phyloP scores from a whole-genome alignment of 2,113 vertebrate species.

The Trogon surrucura region DNA sequence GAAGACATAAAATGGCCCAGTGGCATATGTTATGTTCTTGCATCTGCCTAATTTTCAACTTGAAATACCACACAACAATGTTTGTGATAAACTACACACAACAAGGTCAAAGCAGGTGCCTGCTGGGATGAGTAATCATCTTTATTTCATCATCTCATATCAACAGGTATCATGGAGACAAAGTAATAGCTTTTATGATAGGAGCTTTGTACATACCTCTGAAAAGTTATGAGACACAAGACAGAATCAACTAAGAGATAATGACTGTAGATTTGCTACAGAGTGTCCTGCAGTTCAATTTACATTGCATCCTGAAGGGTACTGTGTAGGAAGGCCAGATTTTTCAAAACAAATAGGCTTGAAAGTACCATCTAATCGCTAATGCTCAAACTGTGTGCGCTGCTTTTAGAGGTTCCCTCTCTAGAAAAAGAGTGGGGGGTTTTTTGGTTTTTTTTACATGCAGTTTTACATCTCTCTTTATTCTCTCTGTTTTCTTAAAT shows the following conservation, averaged over 20 bases:
- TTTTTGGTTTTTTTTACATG: background rate
- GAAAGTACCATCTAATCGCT: constrained; percentile 37
- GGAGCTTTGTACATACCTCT: constrained; percentile 32
- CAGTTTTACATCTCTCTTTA: background rate
- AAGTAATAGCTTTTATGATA: constrained; percentile 58
- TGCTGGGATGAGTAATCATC: constrained; percentile 66
- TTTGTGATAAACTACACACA: constrained; percentile 61
- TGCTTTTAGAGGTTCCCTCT: background rate
- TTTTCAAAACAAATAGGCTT: constrained; percentile 59
- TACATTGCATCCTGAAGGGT: constrained; percentile 65
- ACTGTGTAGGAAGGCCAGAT: constrained; percentile 43
- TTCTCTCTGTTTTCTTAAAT: background rate
- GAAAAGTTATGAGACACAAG: constrained; percentile 62
- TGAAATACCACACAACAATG: constrained; percentile 54
- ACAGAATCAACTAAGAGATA: constrained; percentile 58
- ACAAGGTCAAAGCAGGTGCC: constrained; percentile 60
- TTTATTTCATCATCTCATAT: constrained; percentile 60
- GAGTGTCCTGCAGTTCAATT: constrained; percentile 55
- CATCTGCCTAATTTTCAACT: constrained; percentile 60
- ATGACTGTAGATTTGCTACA: constrained; percentile 52
- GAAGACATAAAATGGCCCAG: constrained; percentile 55
- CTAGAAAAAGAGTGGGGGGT: background rate
- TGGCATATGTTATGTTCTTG: constrained; percentile 56
- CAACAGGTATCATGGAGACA: constrained; percentile 64
- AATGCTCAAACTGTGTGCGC: constrained; percentile 33